A percentile compares a stretch with the other conserved stretches of the same genome.
These are phyloP conservation scores for Dione vanillae DNA, from an alignment of 2,888 invertebrate genomes.

Conservation along the genomic window DNA sequence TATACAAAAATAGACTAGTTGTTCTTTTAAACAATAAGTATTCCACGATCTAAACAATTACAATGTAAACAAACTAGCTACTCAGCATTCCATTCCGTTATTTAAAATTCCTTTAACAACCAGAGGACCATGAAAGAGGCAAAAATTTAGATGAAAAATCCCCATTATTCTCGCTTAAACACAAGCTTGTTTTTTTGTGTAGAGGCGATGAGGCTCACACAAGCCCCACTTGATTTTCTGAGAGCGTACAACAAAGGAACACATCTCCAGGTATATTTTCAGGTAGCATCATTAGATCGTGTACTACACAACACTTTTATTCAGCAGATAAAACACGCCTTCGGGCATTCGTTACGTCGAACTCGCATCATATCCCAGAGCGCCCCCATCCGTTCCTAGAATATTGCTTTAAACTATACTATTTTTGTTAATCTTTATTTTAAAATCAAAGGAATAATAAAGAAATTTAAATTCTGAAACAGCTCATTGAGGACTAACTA, in stretches of 20 bases:
- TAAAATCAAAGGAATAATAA: conserved; percentile 56
- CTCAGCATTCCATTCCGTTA: conserved; percentile 3
- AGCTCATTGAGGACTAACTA: conserved; percentile 63
- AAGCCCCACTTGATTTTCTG: conserved; percentile 48
- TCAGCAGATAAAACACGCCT: conserved; percentile 65
- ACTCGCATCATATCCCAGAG: conserved; percentile 51
- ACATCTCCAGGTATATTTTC: conserved; percentile 48
- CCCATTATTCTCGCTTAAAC: conserved; percentile 34
- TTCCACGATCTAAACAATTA: neutral
- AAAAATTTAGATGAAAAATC: conserved; percentile 25
- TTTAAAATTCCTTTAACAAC: conserved; percentile 23
- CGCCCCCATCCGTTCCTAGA: conserved; percentile 55
- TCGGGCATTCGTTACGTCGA: conserved; percentile 66
- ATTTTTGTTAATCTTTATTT: neutral
- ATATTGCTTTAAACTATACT: conserved; percentile 35
- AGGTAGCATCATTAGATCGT: conserved; percentile 50
- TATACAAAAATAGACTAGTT: no score
- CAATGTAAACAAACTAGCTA: conserved; percentile 5
- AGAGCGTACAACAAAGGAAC: conserved; percentile 50
- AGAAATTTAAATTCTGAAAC: conserved; percentile 74
- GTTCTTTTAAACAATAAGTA: neutral
- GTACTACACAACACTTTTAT: conserved; percentile 62
- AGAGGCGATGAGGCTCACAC: conserved; percentile 46
- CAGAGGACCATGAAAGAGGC: conserved; percentile 7
- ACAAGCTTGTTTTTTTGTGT: conserved; percentile 44